Base-by-base conservation (phyloP, 2,797 vertebrate genomes). In the Sebastes vulpes region DNA sequence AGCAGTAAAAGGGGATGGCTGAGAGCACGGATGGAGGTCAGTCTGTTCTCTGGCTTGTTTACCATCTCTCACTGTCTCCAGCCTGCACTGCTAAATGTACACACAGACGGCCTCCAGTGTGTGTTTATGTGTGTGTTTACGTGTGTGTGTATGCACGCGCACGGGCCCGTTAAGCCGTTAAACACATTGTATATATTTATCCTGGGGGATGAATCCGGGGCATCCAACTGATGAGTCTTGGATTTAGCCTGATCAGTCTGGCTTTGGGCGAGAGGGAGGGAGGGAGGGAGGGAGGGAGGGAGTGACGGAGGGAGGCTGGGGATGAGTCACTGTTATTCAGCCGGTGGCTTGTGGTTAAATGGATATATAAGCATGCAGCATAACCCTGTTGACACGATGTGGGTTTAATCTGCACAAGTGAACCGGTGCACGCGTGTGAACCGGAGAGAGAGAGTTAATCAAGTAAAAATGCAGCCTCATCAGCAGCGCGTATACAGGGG, bases 171-270 rank as follows among this genome's bases (percentile, higher is more conserved):
- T 94, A 94, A 93, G 92, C 91, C 61, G 61, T 91, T 93, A 91
- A 92, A 93, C 90, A 90, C 91, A 91, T 90, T 90, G 91, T 92
- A 91, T 94, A 89, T 91, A 90, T 92, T 93, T 94, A 92, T 94
- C 89, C 86, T 79, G 26, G 77, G 82, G 82, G 85, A 91, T 92
- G 86, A 93, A 94, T 94, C 79, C 82, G 57, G 86, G 85, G 84
- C 92, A 92, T 91, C 90, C 83, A 77, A 86, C 91, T 92, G 93
- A 93, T 86, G 92, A 93, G 92, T 91, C 91, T 93, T 90, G 89
- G 91, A 84, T 93, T 94, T 89, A 93, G 83, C 81, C 81, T 70
- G 91, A 92, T 91, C 89, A 91, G 90, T 92, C 86, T 89, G 88
- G 87, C 89, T 92, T 90, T 83, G 54, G 72, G 81, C 4, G 48